A percentile compares a stretch with the other conserved stretches of the same genome.
phyloP scores from a whole-genome alignment of 2,888 invertebrate species.

The Leucoptera coffeella region DNA sequence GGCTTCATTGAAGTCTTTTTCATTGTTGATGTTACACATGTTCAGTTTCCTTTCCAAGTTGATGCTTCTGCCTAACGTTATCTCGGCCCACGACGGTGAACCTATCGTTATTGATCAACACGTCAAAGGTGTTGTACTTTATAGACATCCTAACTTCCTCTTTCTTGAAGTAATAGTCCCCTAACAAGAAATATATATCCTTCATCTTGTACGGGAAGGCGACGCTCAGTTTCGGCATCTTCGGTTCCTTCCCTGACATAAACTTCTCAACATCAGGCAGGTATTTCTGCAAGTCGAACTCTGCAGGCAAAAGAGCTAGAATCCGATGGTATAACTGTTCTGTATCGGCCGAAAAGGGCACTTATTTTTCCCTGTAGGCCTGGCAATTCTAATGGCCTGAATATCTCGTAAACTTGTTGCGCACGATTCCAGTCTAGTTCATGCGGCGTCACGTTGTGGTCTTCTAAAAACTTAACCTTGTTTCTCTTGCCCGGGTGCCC shows the following conservation, averaged over 20 bases:
- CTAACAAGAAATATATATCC: constrained; percentile 84
- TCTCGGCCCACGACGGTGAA: constrained; percentile 92
- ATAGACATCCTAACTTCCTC: constrained; percentile 69
- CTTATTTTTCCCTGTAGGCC: constrained; percentile 71
- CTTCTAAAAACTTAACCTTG: constrained; percentile 55
- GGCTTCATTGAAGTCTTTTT: constrained; percentile 61
- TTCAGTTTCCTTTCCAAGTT: constrained; percentile 76
- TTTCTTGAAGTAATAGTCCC: constrained; percentile 88
- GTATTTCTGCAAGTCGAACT: constrained; percentile 59
- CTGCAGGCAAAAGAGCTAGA: constrained; percentile 60
- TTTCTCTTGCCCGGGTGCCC: constrained; percentile 70
- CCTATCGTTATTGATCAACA: constrained; percentile 71
- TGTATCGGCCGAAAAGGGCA: constrained; percentile 77
- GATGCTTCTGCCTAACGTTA: constrained; percentile 74
- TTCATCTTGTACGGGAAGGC: constrained; percentile 56
- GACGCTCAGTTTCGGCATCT: constrained; percentile 46
- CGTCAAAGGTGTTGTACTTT: constrained; percentile 76
- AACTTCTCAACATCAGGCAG: constrained; percentile 60
- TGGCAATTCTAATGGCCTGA: constrained; percentile 71
- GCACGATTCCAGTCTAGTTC: constrained; percentile 68
- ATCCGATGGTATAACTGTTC: constrained; percentile 69
- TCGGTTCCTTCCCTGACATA: constrained; percentile 56
- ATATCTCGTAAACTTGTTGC: constrained; percentile 73
- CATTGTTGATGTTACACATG: constrained; percentile 56
- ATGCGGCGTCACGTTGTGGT: constrained; percentile 68